A percentile compares a stretch with the other conserved stretches of the same genome.
phyloP scores from a whole-genome alignment of 1,140 invertebrate genomes.

The Nautilus pompilius region DNA sequence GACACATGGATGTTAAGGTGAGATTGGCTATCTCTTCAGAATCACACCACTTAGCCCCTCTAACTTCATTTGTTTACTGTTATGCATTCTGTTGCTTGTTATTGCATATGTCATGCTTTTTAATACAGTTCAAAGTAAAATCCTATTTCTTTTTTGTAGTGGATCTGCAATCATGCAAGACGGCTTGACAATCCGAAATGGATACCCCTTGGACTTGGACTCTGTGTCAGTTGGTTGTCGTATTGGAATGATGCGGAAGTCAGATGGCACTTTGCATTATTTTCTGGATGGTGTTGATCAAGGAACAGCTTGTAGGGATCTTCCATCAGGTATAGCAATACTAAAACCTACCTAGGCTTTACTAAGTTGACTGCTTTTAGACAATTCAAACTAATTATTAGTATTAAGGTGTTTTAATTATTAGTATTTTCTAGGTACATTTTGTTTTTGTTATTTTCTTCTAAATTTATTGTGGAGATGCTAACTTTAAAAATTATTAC shows the following conservation, averaged over 20 bases:
- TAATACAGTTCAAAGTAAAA: not conserved
- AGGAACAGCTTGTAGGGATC: constrained; percentile 78
- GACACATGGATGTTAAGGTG: constrained; percentile 88
- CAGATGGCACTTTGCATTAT: constrained; percentile 82
- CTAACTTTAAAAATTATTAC: no score
- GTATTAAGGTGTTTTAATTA: no score
- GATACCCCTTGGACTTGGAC: constrained; percentile 82
- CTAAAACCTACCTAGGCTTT: no score
- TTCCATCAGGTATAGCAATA: constrained; percentile 63
- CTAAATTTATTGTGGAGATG: no score
- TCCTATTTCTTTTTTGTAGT: constrained; percentile 45
- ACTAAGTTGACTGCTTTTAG: no score
- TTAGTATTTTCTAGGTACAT: no score
- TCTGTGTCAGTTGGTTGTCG: constrained; percentile 70
- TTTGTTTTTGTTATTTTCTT: no score
- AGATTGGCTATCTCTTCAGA: not conserved
- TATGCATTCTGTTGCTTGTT: not conserved
- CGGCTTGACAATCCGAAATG: constrained; percentile 75
- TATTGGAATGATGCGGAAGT: constrained; percentile 82
- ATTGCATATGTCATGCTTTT: not conserved
- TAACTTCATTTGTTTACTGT: constrained; percentile 59
- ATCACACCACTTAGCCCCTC: constrained; percentile 59
- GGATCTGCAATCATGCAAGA: constrained; percentile 67
- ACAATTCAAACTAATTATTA: no score
- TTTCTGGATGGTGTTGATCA: constrained; percentile 88